Conservation (phyloP, 2,797 vertebrate genomes). For the Lacerta bilineata region DNA sequence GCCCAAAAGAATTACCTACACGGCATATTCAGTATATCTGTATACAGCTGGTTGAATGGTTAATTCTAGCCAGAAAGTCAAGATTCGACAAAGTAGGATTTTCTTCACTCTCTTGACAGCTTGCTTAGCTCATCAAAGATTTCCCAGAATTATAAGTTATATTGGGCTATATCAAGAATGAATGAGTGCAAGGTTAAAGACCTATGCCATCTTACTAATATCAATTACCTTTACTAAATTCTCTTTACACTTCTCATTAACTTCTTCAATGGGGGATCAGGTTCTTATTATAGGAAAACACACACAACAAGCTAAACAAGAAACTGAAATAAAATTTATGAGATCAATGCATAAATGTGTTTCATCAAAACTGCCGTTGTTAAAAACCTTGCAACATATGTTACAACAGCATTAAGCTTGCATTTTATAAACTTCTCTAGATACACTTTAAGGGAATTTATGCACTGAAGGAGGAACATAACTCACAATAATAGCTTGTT, state of each 20-base stretch:
- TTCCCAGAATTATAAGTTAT: conserved; percentile 51
- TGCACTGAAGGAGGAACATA: conserved; percentile 85
- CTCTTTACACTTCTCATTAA: conserved; percentile 55
- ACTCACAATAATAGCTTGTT: conserved; percentile 96
- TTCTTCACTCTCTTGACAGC: conserved; percentile 41
- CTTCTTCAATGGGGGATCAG: conserved; percentile 57
- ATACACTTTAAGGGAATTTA: conserved; percentile 87
- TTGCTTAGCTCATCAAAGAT: conserved; percentile 45
- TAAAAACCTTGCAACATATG: conserved; percentile 77
- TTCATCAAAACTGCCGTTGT: conserved; percentile 80
- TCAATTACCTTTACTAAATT: neutral
- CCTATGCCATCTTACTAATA: conserved; percentile 27
- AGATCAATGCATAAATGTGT: conserved; percentile 70
- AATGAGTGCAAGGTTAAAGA: conserved; percentile 48
- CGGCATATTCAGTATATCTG: neutral
- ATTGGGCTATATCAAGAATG: conserved; percentile 49
- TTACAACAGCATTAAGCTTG: conserved; percentile 79
- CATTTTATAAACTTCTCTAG: conserved; percentile 84
- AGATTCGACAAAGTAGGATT: conserved; percentile 54
- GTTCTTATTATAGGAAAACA: conserved; percentile 60
- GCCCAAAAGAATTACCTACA: conserved; percentile 26
- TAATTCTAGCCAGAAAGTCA: conserved; percentile 40
- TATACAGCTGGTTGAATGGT: conserved; percentile 1
- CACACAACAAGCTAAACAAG: conserved; percentile 55
- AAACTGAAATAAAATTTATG: conserved; percentile 76